Conservation (phyloP, 2,113 vertebrate species). For the Menura novaehollandiae region DNA sequence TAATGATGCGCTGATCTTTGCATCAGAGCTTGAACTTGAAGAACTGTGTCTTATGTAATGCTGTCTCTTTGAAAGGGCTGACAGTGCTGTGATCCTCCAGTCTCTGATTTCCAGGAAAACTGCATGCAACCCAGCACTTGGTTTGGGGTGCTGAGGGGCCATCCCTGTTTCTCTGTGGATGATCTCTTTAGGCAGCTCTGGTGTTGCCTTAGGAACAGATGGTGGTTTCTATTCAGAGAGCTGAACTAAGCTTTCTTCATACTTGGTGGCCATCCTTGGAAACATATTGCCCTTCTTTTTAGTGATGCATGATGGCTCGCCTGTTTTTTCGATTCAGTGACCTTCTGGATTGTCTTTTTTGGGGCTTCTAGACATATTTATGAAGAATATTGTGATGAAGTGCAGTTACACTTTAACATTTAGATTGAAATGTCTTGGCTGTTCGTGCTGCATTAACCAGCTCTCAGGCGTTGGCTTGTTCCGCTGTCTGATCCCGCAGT, state of each 20-base stretch:
- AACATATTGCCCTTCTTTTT: not conserved
- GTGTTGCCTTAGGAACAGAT: conserved; percentile 48
- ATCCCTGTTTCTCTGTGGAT: not conserved
- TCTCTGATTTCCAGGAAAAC: not conserved
- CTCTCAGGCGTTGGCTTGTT: not conserved
- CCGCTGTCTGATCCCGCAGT: conserved; percentile 47
- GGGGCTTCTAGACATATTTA: not conserved
- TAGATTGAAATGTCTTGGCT: not conserved
- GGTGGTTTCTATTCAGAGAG: conserved; percentile 51
- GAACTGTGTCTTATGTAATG: not conserved
- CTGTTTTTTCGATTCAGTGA: not conserved
- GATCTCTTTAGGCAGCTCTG: not conserved
- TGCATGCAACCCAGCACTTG: not conserved
- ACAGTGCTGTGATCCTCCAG: not conserved
- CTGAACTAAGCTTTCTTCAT: not conserved
- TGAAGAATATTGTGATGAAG: not conserved
- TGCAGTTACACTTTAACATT: not conserved
- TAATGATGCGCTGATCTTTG: not conserved
- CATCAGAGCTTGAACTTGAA: not conserved
- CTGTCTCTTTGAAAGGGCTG: not conserved
- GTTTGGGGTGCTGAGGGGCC: not conserved
- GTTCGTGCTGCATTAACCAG: conserved; percentile 12
- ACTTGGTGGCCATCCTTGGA: conserved; percentile 7
- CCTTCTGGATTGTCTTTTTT: not conserved
- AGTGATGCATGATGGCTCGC: not conserved